Percentiles rank a stretch among this genome's conserved stretches.
phyloP scores from a whole-genome alignment of 53 echinoderm and acorn worm genomes.

The Henricia sp. region DNA sequence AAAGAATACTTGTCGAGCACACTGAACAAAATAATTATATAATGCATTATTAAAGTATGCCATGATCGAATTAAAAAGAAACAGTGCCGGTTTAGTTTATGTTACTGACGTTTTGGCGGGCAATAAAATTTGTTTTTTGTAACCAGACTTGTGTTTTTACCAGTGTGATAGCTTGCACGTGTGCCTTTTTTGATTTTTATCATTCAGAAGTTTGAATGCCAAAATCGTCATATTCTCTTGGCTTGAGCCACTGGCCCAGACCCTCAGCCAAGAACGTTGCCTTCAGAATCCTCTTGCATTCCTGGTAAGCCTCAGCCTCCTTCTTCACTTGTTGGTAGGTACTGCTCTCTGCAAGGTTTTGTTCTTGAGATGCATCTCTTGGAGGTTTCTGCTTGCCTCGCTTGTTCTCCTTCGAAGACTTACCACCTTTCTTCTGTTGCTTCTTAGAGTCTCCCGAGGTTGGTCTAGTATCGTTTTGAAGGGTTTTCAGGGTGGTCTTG shows the following conservation, averaged over 20 bases:
- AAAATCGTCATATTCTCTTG: conserved; percentile 49
- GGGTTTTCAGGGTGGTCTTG: background rate
- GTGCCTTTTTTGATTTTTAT: too few relatives aligned
- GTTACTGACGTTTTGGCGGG: too few relatives aligned
- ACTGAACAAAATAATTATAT: too few relatives aligned
- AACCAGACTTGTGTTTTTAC: too few relatives aligned
- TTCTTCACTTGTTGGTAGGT: conserved; percentile 46
- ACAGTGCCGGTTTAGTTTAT: too few relatives aligned
- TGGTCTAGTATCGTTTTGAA: background rate
- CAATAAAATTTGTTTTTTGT: too few relatives aligned
- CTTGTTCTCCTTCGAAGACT: background rate
- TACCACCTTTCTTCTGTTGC: background rate
- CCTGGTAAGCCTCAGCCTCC: conserved; percentile 38
- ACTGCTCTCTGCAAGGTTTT: background rate
- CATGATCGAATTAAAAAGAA: too few relatives aligned
- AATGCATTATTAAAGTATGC: too few relatives aligned
- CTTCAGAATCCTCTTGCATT: conserved; percentile 39
- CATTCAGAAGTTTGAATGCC: too few relatives aligned
- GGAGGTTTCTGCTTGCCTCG: background rate
- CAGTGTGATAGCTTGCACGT: too few relatives aligned
- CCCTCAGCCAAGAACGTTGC: conserved; percentile 54
- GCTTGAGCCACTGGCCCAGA: conserved; percentile 49
- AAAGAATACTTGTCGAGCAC: too few relatives aligned
- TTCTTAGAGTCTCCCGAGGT: background rate
- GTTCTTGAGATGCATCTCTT: background rate